These are phyloP conservation scores for Eleginops maclovinus DNA, from an alignment of 2,113 vertebrate genomes.

Conservation along the genomic window DNA sequence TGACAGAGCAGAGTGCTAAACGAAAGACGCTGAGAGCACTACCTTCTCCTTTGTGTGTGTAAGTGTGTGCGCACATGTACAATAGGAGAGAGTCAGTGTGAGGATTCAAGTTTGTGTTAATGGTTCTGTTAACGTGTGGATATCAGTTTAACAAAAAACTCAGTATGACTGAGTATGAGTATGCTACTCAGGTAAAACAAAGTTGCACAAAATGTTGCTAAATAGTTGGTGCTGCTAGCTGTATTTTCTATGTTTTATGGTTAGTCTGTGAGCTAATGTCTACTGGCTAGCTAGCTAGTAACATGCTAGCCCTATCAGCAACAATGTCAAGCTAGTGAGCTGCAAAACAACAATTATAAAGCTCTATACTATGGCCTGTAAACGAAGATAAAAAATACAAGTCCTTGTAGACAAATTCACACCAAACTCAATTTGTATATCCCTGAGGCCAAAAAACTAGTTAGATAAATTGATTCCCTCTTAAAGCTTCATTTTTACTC, in stretches of 20 bases:
- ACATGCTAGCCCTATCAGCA: neutral
- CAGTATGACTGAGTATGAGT: neutral
- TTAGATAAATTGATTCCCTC: too few relatives aligned
- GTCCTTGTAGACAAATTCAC: neutral
- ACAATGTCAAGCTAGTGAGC: neutral
- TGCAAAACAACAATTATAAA: neutral
- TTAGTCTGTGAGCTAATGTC: neutral
- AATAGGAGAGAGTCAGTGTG: neutral
- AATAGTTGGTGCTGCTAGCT: too few relatives aligned
- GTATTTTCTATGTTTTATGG: neutral
- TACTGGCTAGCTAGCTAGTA: neutral
- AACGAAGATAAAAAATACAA: neutral
- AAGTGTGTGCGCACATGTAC: neutral
- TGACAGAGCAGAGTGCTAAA: conserved; percentile 65
- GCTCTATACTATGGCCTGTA: too few relatives aligned
- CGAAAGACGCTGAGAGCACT: conserved; percentile 43
- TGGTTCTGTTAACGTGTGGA: conserved; percentile 3
- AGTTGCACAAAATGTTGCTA: neutral
- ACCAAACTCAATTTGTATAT: too few relatives aligned
- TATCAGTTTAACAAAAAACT: neutral
- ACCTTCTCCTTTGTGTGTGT: conserved; percentile 51
- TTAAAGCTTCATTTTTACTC: too few relatives aligned
- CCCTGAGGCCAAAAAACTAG: too few relatives aligned
- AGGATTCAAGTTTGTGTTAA: neutral
- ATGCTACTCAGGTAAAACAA: neutral